These are phyloP conservation scores for Drosophila pachea DNA, from an alignment of 1,140 invertebrate genomes.

Conservation along the genomic window DNA sequence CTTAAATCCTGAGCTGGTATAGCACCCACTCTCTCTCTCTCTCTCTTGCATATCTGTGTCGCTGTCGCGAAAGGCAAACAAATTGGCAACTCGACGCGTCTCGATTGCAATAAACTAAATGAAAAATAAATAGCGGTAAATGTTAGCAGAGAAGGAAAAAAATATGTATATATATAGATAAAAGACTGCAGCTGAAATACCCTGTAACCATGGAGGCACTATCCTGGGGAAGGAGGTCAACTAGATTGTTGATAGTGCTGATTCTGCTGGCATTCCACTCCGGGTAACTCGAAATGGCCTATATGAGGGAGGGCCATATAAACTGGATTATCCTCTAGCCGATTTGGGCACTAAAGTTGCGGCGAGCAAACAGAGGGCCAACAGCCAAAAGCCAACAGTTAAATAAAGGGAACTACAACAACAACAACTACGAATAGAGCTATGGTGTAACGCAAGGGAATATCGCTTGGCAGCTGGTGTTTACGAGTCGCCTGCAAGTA, in stretches of 20 bases:
- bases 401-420: slow-evolving; percentile 29
- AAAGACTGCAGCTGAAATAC: neutral
- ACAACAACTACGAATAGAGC: slow-evolving; percentile 4
- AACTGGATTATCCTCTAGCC: no score
- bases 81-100: slow-evolving; percentile 43
- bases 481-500: slow-evolving; percentile 47
- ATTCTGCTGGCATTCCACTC: neutral
- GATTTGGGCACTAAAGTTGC: slow-evolving; percentile 27
- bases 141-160: slow-evolving; percentile 3
- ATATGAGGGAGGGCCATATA: neutral
- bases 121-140: slow-evolving; percentile 65
- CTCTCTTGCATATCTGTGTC: neutral
- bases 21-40: neutral
- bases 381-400: slow-evolving; percentile 51
- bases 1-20: slow-evolving; percentile 15
- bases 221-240: no score
- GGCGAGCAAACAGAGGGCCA: slow-evolving; percentile 34
- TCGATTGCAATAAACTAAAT: slow-evolving; percentile 71
- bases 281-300: neutral
- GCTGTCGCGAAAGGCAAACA: slow-evolving; percentile 39
- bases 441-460: slow-evolving; percentile 7
- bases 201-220: no score
- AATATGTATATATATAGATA: neutral
- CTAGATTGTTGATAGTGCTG: no score
- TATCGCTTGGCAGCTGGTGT: slow-evolving; percentile 33